phyloP scores from a whole-genome alignment of 2,888 invertebrate genomes.

The Dicyrtomina minuta region DNA sequence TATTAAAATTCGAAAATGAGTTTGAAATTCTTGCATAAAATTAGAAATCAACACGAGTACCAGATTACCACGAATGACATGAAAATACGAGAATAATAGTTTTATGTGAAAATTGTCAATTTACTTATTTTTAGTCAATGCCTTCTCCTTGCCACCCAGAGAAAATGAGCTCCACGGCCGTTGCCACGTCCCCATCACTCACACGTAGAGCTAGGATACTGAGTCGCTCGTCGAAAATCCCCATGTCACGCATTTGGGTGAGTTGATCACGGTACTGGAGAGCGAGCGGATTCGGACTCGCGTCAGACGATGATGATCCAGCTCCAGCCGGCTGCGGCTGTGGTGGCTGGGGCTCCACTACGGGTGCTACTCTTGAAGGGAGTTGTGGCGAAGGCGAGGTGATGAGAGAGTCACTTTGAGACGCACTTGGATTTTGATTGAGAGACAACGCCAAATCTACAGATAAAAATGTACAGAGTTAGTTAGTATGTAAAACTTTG shows the following conservation, averaged over 20 bases:
- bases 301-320: background rate
- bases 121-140: conserved; percentile 21
- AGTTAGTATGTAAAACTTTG: no score
- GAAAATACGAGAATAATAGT: no score
- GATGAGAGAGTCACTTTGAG: background rate
- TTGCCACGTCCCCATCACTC: conserved; percentile 82
- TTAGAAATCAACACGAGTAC: background rate
- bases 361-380: conserved; percentile 56
- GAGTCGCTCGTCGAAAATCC: conserved; percentile 77
- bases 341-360: conserved; percentile 56
- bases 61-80: no score
- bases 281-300: background rate
- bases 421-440: background rate
- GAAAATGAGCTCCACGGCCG: conserved; percentile 86
- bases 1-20: no score
- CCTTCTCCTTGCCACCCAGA: conserved; percentile 59
- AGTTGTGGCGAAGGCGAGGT: conserved; percentile 1
- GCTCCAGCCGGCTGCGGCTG: conserved; percentile 54
- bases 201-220: conserved; percentile 80
- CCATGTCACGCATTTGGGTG: conserved; percentile 84
- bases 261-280: conserved; percentile 56
- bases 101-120: no score
- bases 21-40: no score
- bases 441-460: background rate
- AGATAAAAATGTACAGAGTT: background rate